Conservation (phyloP, 2,888 invertebrate species). For the Neocrepidodera transversa region DNA sequence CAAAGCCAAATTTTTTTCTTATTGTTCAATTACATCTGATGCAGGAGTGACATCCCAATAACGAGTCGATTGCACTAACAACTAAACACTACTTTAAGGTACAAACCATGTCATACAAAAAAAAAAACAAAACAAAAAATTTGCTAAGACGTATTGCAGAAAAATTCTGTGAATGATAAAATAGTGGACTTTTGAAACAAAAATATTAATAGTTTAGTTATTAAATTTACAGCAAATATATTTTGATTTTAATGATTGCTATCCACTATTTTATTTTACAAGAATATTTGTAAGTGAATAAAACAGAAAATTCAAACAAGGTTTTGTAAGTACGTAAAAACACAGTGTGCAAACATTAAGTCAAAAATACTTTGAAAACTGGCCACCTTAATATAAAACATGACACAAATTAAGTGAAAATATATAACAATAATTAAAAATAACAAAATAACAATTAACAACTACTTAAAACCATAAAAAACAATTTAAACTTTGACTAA, state of each 20-base stretch:
- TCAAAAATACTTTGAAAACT: conserved; percentile 47
- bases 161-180: conserved; percentile 12
- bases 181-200: conserved; percentile 3
- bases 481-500: conserved; percentile 49
- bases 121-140: conserved; percentile 20
- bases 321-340: conserved; percentile 42
- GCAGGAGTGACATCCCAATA: conserved; percentile 42
- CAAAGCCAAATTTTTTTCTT: conserved; percentile 39
- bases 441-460: conserved; percentile 53
- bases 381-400: conserved; percentile 44
- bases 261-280: too few relatives aligned
- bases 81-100: conserved; percentile 44
- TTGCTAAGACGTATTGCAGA: conserved; percentile 9
- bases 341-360: conserved; percentile 37
- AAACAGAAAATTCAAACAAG: conserved; percentile 23
- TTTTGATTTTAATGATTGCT: too few relatives aligned
- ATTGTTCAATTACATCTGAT: conserved; percentile 41
- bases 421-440: conserved; percentile 45
- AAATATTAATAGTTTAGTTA: too few relatives aligned
- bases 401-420: conserved; percentile 39
- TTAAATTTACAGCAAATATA: too few relatives aligned
- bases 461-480: conserved; percentile 52
- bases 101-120: conserved; percentile 36
- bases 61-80: conserved; percentile 47
- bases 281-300: too few relatives aligned